Evolutionary conservation across 2,888 invertebrate genomes (phyloP).

Genomic region (Nasonovia ribisnigri): DNA sequence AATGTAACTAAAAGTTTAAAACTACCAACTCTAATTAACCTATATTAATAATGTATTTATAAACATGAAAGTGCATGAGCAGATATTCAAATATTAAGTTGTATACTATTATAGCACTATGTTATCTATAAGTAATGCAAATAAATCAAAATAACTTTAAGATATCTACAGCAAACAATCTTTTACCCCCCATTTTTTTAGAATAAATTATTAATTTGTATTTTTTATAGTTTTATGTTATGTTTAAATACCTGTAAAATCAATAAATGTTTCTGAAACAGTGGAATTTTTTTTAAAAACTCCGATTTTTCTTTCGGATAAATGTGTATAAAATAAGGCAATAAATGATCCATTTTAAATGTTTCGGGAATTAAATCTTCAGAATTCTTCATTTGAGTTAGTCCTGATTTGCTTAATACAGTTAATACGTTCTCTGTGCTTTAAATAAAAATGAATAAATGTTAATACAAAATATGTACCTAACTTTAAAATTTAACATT

Average conservation of each 20-base stretch:
- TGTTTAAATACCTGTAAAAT: constrained; percentile 36
- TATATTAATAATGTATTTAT: background rate
- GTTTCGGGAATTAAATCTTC: constrained; percentile 49
- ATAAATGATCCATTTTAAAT: constrained; percentile 58
- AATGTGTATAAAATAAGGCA: constrained; percentile 58
- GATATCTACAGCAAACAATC: background rate
- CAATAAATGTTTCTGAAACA: constrained; percentile 57
- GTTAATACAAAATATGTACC: background rate
- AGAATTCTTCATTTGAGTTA: constrained; percentile 31
- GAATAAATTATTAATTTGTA: background rate
- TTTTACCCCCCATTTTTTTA: background rate
- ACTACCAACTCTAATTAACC: background rate
- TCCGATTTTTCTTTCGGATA: constrained; percentile 55
- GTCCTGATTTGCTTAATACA: constrained; percentile 36
- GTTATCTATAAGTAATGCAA: background rate
- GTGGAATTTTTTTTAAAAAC: constrained; percentile 45
- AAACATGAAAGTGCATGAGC: background rate
- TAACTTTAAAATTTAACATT: background rate
- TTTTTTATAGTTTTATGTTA: background rate
- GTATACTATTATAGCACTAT: background rate
- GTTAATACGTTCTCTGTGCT: constrained; percentile 33
- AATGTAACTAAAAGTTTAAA: background rate
- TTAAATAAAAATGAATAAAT: background rate
- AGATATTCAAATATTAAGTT: background rate
- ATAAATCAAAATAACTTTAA: background rate